phyloP scores from a whole-genome alignment of 2,797 vertebrate genomes.

The Merluccius polli region DNA sequence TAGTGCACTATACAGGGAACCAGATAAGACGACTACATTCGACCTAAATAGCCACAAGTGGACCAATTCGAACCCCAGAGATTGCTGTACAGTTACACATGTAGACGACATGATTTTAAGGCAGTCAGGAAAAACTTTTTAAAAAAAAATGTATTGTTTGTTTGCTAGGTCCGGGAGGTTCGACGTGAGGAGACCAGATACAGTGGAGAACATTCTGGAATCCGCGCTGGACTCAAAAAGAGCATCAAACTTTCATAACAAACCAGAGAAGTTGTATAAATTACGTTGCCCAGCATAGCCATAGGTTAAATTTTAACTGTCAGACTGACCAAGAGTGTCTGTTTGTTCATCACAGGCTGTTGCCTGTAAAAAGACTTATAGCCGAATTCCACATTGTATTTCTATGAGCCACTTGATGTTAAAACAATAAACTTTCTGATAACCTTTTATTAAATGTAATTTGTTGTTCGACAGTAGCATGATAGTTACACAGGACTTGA shows the following conservation, averaged over 20 bases:
- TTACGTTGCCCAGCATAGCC: background rate
- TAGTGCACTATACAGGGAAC: background rate
- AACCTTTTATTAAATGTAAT: background rate
- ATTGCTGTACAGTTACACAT: background rate
- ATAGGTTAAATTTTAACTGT: background rate
- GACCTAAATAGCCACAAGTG: background rate
- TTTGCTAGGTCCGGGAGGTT: conserved; percentile 81
- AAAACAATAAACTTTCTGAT: background rate
- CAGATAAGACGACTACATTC: too few species aligned
- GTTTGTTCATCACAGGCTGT: background rate
- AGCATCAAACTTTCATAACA: conserved; percentile 86
- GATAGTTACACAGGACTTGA: background rate
- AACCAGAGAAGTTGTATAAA: background rate
- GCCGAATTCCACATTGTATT: background rate
- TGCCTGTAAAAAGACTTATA: background rate
- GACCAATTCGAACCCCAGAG: background rate
- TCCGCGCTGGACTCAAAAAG: conserved; percentile 93
- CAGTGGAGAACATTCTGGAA: conserved; percentile 86
- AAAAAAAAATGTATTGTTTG: background rate
- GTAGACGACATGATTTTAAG: background rate
- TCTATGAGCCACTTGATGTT: background rate
- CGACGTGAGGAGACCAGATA: conserved; percentile 82
- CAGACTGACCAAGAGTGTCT: background rate
- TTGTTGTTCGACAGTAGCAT: background rate
- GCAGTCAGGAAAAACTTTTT: background rate